Conservation (phyloP, 2,797 vertebrate species). For the Rhinoraja longicauda region DNA sequence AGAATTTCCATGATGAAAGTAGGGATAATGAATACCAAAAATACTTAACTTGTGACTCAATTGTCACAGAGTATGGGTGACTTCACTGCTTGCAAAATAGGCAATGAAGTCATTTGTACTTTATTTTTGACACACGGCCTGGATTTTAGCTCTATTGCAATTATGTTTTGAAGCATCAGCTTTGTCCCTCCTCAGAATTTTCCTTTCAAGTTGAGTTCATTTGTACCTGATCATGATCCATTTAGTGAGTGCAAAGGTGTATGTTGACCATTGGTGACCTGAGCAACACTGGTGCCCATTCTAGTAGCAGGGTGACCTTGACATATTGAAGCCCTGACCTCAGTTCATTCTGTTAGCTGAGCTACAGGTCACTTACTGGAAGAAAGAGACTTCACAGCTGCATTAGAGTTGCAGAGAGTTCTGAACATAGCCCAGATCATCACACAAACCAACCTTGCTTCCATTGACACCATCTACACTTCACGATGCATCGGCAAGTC, state of each 20-base stretch:
- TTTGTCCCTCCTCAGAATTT: neutral
- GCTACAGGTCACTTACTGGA: neutral
- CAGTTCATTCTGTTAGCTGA: neutral
- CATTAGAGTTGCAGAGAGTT: neutral
- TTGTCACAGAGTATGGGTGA: neutral
- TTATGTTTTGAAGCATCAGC: neutral
- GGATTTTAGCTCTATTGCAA: neutral
- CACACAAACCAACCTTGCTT: no score
- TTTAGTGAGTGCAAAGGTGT: neutral
- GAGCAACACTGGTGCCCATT: neutral
- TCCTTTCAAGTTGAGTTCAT: neutral
- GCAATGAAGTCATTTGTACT: neutral
- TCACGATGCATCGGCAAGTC: no score
- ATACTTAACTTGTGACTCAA: constrained; percentile 19
- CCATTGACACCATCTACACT: no score
- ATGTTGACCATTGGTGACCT: neutral
- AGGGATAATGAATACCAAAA: neutral
- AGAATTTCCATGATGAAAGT: constrained; percentile 1
- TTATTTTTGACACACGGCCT: neutral
- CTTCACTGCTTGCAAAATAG: constrained; percentile 30
- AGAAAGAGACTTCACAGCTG: neutral
- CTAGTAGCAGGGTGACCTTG: neutral
- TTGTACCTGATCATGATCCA: neutral
- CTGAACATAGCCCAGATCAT: no score
- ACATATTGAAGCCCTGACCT: neutral